These are phyloP conservation scores for Galago senegalensis DNA, from an alignment of 2,797 vertebrate genomes.

Conservation along the genomic window DNA sequence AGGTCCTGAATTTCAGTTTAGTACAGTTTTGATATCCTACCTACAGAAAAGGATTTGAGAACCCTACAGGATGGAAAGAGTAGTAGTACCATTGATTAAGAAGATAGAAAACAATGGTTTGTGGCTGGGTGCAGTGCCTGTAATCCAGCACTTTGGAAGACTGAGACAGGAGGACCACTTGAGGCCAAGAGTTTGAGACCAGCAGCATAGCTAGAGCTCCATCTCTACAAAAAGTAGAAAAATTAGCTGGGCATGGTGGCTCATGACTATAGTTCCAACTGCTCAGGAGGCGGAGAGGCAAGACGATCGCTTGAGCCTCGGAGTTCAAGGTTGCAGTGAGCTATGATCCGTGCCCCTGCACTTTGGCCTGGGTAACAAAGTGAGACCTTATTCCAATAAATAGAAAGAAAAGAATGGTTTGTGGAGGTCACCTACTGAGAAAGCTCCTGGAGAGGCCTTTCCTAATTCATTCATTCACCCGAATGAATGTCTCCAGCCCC, in stretches of 20 bases:
- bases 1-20: not conserved
- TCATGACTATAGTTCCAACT: not conserved
- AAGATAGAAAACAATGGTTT: conserved; percentile 31
- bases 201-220: not conserved
- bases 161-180: not conserved
- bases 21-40: not conserved
- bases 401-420: conserved; percentile 5
- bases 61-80: not conserved
- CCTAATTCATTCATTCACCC: not conserved
- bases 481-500: not conserved
- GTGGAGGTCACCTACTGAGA: not conserved
- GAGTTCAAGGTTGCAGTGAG: not conserved
- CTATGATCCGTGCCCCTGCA: not conserved
- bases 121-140: not conserved
- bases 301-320: not conserved
- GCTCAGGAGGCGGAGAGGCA: not conserved
- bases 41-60: conserved; percentile 11
- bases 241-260: not conserved
- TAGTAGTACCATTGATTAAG: not conserved
- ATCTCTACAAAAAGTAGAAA: not conserved
- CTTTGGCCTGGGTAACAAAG: not conserved
- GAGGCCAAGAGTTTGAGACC: not conserved
- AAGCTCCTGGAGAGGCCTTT: not conserved
- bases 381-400: not conserved
- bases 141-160: not conserved